Evolutionary conservation across 2,113 vertebrate species (phyloP), one percentile per base, ranked within the genome.

Genomic region (Formicarius rufipectus): DNA sequence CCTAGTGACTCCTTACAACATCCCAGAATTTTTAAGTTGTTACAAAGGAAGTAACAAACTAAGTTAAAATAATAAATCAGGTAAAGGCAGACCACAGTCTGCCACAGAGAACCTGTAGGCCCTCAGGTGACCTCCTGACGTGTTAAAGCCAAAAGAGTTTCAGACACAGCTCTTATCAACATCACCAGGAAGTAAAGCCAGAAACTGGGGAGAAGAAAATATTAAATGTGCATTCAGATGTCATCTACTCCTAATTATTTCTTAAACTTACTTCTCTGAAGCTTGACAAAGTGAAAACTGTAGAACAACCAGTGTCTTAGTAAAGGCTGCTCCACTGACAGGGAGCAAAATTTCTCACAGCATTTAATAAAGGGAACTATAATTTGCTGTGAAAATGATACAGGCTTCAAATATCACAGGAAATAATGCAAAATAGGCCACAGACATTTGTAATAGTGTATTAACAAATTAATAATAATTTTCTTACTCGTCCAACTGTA

Each of bases 391-490:
- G 55, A 35, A 44, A 78, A 59, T 79, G 33, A 80, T 35, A 42
- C 4, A 22, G 9, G 18, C 21, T 87, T 91, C 53, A 69, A 71
- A 75, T 15, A 84, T 93, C 92, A 66, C 8, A n/a, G 33, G 81
- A 37, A 77, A 91, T 21, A 55, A 83, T 20, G 12, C 6, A 3
- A 84, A 88, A 56, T 21, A 49, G 31, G 83, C 31, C 58, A 66
- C 73, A 72, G 45, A 84, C 15, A 59, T 45, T 84, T 75, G 25
- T 71, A 89, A 83, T 16, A 62, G 6, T 6, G 7, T 40, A 24
- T 84, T 60, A 96, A 76, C 37, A 83, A 56, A 84, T 63, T 83
- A 84, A 50, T 74, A 84, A 50, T 74, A 30, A 25, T 59, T 87
- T 58, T 90, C 35, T 78, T 52, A 53, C 50, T 49, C 47, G 18